Evolutionary conservation across 2,113 vertebrate species (phyloP).

Genomic region (Cyprinodon tularosa): DNA sequence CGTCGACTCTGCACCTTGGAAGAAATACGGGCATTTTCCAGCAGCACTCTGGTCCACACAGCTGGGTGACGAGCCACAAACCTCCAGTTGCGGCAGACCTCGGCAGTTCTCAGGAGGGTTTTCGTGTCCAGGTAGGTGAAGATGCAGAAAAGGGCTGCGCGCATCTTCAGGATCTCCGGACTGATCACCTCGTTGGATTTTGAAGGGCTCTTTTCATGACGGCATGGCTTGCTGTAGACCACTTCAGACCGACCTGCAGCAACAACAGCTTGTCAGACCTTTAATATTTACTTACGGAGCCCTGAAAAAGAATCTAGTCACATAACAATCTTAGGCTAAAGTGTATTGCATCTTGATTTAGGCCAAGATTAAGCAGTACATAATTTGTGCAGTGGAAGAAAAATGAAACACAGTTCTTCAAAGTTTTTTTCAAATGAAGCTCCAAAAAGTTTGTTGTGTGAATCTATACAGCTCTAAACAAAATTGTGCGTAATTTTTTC

Average conservation of each 20-base stretch:
- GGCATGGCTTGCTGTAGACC: constrained; percentile 73
- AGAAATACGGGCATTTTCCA: constrained; percentile 94
- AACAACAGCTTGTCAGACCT: neutral
- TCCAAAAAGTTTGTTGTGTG: too few relatives aligned
- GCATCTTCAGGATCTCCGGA: constrained; percentile 96
- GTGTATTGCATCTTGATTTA: too few relatives aligned
- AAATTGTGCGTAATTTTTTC: too few relatives aligned
- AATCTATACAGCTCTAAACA: too few relatives aligned
- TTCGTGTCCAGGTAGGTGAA: constrained; percentile 98
- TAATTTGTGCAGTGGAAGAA: too few relatives aligned
- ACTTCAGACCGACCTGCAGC: constrained; percentile 74
- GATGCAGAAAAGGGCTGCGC: constrained; percentile 96
- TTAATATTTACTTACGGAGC: neutral
- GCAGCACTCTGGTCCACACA: constrained; percentile 94
- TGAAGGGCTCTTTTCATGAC: constrained; percentile 87
- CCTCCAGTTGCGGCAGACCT: constrained; percentile 96
- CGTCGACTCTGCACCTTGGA: constrained; percentile 81
- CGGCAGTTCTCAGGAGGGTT: constrained; percentile 89
- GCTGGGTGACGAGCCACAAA: constrained; percentile 96
- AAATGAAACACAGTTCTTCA: too few relatives aligned
- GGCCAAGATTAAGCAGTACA: too few relatives aligned
- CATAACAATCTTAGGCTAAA: too few relatives aligned
- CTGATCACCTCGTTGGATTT: constrained; percentile 95
- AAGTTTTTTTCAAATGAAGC: too few relatives aligned
- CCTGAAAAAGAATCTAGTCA: too few relatives aligned